These are phyloP conservation scores for Silvanus unidentatus DNA, from an alignment of 2,888 invertebrate species.

Conservation along the genomic window DNA sequence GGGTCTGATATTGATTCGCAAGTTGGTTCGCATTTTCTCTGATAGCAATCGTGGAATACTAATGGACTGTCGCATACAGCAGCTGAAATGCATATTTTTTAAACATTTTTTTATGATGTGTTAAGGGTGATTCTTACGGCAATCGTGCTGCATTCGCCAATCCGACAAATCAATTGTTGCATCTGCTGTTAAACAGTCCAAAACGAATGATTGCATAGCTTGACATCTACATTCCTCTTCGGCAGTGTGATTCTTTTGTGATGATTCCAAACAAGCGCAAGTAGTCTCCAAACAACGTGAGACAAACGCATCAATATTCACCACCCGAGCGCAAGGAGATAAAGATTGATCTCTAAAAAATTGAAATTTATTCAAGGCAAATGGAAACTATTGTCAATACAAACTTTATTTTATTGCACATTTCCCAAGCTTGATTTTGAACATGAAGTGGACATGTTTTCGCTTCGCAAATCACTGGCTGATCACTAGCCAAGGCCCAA, in stretches of 20 bases:
- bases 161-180: slow-evolving; percentile 58
- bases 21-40: slow-evolving; percentile 69
- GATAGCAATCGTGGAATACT: slow-evolving; percentile 78
- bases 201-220: slow-evolving; percentile 63
- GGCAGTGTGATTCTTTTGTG: slow-evolving; percentile 38
- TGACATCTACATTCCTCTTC: slow-evolving; percentile 60
- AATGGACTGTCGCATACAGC: slow-evolving; percentile 67
- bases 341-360: slow-evolving; percentile 54
- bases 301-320: slow-evolving; percentile 64
- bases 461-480: slow-evolving; percentile 52
- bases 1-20: slow-evolving; percentile 59
- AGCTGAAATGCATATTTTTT: slow-evolving; percentile 45
- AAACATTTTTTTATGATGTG: background rate
- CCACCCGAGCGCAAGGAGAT: slow-evolving; percentile 55
- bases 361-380: background rate
- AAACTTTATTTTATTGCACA: slow-evolving; percentile 57
- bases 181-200: slow-evolving; percentile 65
- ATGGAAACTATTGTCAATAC: slow-evolving; percentile 7
- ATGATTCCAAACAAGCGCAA: slow-evolving; percentile 63
- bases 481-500: slow-evolving; percentile 59
- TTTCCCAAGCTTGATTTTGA: slow-evolving; percentile 59
- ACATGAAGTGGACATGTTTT: slow-evolving; percentile 56
- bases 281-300: slow-evolving; percentile 69
- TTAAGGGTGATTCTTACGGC: slow-evolving; percentile 52
- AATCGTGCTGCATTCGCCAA: slow-evolving; percentile 67